A percentile compares a stretch with the other conserved stretches of the same genome.
Conservation (phyloP, 1,140 invertebrate genomes). For the Apis dorsata region DNA sequence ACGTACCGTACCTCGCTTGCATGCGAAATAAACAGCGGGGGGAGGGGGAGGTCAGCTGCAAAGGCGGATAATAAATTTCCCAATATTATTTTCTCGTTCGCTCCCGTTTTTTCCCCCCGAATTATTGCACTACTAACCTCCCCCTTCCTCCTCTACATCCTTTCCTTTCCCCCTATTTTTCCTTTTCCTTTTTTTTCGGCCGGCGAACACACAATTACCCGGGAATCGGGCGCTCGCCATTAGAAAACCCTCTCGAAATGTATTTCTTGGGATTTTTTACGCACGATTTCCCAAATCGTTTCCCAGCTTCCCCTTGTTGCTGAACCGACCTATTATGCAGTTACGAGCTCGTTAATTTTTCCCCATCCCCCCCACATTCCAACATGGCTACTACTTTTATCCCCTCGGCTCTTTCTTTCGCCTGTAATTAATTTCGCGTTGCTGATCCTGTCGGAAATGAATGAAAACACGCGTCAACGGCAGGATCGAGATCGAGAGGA, state of each 20-base stretch:
- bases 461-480: conserved; percentile 47
- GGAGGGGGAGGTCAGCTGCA: neutral
- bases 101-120: neutral
- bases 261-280: conserved; percentile 43
- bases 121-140: neutral
- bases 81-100: conserved; percentile 20
- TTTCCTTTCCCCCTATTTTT: neutral
- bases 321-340: conserved; percentile 54
- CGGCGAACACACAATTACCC: too few relatives aligned
- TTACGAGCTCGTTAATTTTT: conserved; percentile 64
- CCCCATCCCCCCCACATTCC: conserved; percentile 12
- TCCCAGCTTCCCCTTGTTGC: conserved; percentile 13
- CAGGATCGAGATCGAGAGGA: conserved; percentile 47
- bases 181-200: neutral
- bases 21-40: neutral
- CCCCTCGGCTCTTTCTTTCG: conserved; percentile 6
- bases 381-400: neutral
- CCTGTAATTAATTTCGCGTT: conserved; percentile 59
- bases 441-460: conserved; percentile 46
- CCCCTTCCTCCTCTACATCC: neutral
- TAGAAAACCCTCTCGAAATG: conserved; percentile 17
- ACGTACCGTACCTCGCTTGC: neutral
- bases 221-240: conserved; percentile 1
- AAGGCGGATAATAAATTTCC: conserved; percentile 36
- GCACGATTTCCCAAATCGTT: conserved; percentile 34